Evolutionary conservation across 2,888 invertebrate species (phyloP).

Genomic region (Syrista parreyssii): DNA sequence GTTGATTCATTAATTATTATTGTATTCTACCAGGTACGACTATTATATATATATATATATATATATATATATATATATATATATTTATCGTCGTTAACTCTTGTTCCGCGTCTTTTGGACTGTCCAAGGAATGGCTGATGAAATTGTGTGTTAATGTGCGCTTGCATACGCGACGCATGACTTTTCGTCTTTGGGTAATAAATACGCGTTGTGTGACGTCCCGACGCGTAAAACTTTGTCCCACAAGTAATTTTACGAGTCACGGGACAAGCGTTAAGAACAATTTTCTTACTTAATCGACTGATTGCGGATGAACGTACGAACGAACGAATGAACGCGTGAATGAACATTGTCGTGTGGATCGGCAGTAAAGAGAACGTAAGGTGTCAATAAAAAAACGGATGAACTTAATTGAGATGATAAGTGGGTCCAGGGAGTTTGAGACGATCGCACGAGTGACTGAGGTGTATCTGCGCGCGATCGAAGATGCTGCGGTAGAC

Average conservation of each 20-base stretch:
- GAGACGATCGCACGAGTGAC: slow-evolving; percentile 2
- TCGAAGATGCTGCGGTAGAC: not conserved
- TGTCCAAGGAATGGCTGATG: not conserved
- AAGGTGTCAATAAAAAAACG: not conserved
- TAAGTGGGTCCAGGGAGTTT: not conserved
- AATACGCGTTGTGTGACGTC: not conserved
- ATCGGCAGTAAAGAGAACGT: not conserved
- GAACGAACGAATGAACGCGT: not conserved
- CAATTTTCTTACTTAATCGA: not conserved
- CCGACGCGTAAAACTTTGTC: too few relatives aligned
- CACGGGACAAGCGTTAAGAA: not conserved
- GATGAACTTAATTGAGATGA: not conserved
- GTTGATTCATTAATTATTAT: not conserved
- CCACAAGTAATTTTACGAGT: not conserved
- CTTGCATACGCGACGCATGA: not conserved
- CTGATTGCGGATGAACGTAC: not conserved
- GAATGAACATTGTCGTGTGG: not conserved
- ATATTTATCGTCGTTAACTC: slow-evolving; percentile 49
- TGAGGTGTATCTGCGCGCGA: not conserved
- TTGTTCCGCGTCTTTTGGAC: slow-evolving; percentile 17
- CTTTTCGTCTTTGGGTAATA: not conserved
- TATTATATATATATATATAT: slow-evolving; percentile 45
- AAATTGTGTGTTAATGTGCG: not conserved
- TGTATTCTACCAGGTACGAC: slow-evolving; percentile 32
- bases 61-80: slow-evolving; percentile 45